Percentiles rank a stretch among this genome's conserved stretches.
phyloP scores from a whole-genome alignment of 2,113 vertebrate genomes.

The Nothobranchius kuhntae region DNA sequence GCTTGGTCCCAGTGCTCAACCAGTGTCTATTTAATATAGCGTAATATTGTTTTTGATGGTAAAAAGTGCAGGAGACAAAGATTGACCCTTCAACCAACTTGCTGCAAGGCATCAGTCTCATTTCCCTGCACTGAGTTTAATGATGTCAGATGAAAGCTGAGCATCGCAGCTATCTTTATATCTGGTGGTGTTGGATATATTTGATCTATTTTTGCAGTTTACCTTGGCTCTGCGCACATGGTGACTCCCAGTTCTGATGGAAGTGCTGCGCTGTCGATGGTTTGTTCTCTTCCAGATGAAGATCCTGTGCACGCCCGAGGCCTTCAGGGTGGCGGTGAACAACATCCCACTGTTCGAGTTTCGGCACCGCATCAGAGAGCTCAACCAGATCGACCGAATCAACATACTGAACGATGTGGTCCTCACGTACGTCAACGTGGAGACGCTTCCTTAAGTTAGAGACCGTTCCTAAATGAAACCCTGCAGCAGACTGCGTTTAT shows the following conservation, averaged over 20 bases:
- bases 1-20: no score
- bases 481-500: no score
- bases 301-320: slow-evolving; percentile 75
- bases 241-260: background rate
- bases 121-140: no score
- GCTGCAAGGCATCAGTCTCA: no score
- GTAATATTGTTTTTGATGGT: no score
- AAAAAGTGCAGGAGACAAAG: no score
- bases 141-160: no score
- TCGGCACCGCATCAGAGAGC: slow-evolving; percentile 74
- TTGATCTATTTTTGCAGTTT: background rate
- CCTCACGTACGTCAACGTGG: slow-evolving; percentile 75
- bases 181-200: background rate
- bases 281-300: slow-evolving; percentile 76
- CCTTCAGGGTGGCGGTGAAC: slow-evolving; percentile 80
- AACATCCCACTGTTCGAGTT: slow-evolving; percentile 79
- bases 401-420: slow-evolving; percentile 79
- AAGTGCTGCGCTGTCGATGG: background rate
- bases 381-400: slow-evolving; percentile 80
- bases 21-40: no score
- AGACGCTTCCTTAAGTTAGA: slow-evolving; percentile 71
- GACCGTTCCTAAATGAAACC: no score
- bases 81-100: no score
- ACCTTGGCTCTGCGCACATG: no score
- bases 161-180: no score